phyloP scores from a whole-genome alignment of 2,113 vertebrate species.

The Manacus vitellinus region DNA sequence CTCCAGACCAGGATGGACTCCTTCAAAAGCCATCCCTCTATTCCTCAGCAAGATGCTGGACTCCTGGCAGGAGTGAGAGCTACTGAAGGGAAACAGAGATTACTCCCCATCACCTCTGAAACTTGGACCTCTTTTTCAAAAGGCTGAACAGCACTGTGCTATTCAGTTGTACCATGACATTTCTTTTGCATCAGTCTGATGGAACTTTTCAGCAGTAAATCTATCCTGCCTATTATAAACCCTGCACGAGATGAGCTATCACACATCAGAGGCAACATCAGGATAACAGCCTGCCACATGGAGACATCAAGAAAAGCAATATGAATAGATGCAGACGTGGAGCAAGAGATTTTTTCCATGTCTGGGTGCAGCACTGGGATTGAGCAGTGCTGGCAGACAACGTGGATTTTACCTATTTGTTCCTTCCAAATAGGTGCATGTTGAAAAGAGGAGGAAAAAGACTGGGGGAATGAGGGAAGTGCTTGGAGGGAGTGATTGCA shows the following conservation, averaged over 20 bases:
- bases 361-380: neutral
- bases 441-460: neutral
- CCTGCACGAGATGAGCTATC: neutral
- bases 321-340: neutral
- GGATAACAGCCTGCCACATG: neutral
- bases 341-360: neutral
- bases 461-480: neutral
- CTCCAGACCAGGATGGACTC: neutral
- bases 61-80: neutral
- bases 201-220: neutral
- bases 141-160: neutral
- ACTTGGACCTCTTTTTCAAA: neutral
- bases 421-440: neutral
- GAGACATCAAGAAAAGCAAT: neutral
- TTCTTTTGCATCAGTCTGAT: neutral
- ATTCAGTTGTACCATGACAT: rapidly evolving
- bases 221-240: neutral
- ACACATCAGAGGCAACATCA: neutral
- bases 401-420: neutral
- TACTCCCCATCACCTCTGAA: neutral
- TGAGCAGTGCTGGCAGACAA: neutral
- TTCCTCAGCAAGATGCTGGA: neutral
- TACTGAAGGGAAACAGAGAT: neutral
- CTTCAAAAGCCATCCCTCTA: neutral
- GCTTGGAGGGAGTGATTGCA: neutral